Evolutionary conservation across 2,797 vertebrate genomes (phyloP).

Genomic region (Scarus forsteni): DNA sequence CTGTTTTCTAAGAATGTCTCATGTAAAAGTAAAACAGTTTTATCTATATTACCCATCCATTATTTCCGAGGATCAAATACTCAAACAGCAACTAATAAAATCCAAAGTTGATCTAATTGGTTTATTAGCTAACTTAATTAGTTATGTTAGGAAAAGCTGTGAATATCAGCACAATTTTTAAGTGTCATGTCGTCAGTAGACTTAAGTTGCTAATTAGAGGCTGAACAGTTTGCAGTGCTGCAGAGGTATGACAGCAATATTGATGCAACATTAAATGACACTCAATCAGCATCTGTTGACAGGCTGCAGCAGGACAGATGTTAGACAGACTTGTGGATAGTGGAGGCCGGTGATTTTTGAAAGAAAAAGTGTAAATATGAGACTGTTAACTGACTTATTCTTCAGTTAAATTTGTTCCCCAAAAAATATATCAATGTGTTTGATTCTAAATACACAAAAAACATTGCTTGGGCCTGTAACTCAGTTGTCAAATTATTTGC

Average conservation of each 20-base stretch:
- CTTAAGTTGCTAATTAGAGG: constrained; percentile 2
- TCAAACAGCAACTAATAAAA: too few species aligned
- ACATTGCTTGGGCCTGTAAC: too few species aligned
- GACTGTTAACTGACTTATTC: too few species aligned
- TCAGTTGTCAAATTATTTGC: too few species aligned
- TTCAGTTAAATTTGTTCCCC: too few species aligned
- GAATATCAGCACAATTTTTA: background rate
- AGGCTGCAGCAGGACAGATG: constrained; percentile 27
- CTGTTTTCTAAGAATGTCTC: too few species aligned
- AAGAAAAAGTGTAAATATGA: background rate
- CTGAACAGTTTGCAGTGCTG: constrained; percentile 21
- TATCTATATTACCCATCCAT: too few species aligned
- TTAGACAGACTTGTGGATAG: background rate
- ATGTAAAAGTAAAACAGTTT: too few species aligned
- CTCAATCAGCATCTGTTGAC: background rate
- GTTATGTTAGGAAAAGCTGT: background rate
- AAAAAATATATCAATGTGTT: too few species aligned
- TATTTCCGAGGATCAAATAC: too few species aligned
- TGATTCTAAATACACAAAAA: too few species aligned
- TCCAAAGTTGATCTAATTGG: background rate
- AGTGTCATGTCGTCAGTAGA: background rate
- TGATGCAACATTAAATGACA: constrained; percentile 37
- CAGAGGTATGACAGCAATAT: constrained; percentile 30
- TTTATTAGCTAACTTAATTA: constrained; percentile 2
- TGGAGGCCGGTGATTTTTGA: background rate